phyloP scores from a whole-genome alignment of 2,113 vertebrate genomes.

The Dasypus novemcinctus region DNA sequence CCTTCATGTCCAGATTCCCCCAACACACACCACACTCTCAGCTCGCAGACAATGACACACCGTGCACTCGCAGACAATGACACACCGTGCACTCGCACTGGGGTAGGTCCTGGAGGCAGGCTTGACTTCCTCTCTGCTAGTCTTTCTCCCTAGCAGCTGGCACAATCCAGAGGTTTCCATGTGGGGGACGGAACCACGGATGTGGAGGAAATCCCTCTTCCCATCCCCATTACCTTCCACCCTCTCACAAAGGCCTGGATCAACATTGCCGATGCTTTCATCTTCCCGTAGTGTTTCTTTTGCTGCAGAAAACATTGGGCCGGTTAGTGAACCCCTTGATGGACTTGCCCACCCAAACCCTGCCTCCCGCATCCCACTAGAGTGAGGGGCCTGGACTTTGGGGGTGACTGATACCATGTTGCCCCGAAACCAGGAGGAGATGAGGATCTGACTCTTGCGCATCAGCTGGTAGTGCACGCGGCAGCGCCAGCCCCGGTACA shows the following conservation, averaged over 20 bases:
- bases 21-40: conserved; percentile 47
- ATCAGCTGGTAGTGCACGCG: conserved; percentile 81
- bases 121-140: not conserved
- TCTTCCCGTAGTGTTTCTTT: conserved; percentile 80
- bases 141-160: not conserved
- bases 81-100: rapidly evolving
- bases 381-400: not conserved
- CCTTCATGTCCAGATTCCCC: not conserved
- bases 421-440: conserved; percentile 86
- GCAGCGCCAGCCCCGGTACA: conserved; percentile 83
- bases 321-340: not conserved
- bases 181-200: not conserved
- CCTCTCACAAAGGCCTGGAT: conserved; percentile 84
- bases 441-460: conserved; percentile 87
- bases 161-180: not conserved
- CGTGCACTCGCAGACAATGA: conserved; percentile 65
- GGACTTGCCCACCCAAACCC: not conserved
- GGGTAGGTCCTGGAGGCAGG: not conserved
- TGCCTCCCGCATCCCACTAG: not conserved
- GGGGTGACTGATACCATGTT: conserved; percentile 71
- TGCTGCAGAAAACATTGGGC: conserved; percentile 74
- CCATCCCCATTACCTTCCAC: conserved; percentile 84
- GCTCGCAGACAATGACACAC: conserved; percentile 77
- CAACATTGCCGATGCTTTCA: conserved; percentile 66
- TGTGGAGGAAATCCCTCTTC: not conserved